Base-by-base conservation (phyloP, 2,113 vertebrate genomes). In the Bujurquina vittata region DNA sequence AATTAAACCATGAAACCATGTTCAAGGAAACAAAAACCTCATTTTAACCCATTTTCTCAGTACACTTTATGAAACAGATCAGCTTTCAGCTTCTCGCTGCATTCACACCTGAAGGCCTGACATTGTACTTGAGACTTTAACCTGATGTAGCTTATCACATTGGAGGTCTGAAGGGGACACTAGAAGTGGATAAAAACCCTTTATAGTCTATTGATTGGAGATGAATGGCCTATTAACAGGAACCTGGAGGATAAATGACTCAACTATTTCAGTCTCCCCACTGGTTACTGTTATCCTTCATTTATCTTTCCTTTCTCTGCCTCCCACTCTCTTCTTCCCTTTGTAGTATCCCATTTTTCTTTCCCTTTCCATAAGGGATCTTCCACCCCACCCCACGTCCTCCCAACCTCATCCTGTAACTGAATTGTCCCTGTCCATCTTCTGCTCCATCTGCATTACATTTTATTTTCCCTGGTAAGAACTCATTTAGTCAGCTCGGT, bases 131-230 rank as follows among this genome's bases (percentile, higher is more conserved):
- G 60, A 77, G 56, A 62, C 72, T 69, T 17, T 69, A 63, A 67
- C 78, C 80, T 56, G 83, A 77, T 60, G 55, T 52, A 60, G 56
- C 33, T 10, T 75, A 80, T 84, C 81, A 37, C 65, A 57, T 43
- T 3, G 52, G 46, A 86, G 75, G 20, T 84, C n/a, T 77, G 59
- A 72, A 58, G 49, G 62, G 40, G 78, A 84, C 84, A 77, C 29
- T 54, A 82, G 11, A 17, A 52, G 69, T 56, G 77, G 77, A 84
- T 78, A 60, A 80, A 77, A 78, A 80, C 84, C 67, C 35, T 54
- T 33, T 82, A 83, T 74, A 26, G 77, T 58, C 60, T 79, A 77
- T 79, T 88, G 87, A 89, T 87, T 55, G 40, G 55, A 60, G 23
- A 57, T 74, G 54, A 81, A 83, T 65, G 75, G 37, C 57, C 77